Base-by-base conservation (phyloP, 2,888 invertebrate genomes). In the Platerodrilus igneus region DNA sequence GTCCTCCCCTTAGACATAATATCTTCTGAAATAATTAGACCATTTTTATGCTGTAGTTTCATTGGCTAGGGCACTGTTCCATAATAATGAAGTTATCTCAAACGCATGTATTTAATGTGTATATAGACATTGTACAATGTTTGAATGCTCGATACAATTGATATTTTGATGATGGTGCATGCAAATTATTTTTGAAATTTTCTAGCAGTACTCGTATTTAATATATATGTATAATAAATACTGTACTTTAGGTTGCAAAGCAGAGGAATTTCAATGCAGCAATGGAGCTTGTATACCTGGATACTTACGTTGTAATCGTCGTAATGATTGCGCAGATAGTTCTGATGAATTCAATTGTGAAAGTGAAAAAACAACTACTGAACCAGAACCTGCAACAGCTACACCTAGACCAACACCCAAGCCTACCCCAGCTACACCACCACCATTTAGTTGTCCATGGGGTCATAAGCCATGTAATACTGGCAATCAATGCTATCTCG, bases 181-280 rank as follows among this genome's bases (percentile, higher is more conserved):
- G 7, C 7, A 6, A 6, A 6, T 6, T 19, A 6, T 19, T 7
- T 6, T 7, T 19, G 19, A 19, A 19, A 7, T 19, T 19, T 19
- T 6, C 19, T 19, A 19, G 7, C 19, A 19, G 5, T 19, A 7
- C 7, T 19, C 7, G 19, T 18, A 17, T 50, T n/a, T n/a, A n/a
- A n/a, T n/a, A n/a, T n/a, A n/a, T n/a, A n/a, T n/a, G n/a, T n/a
- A n/a, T n/a, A n/a, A n/a, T n/a, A n/a, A n/a, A n/a, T n/a, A n/a
- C n/a, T n/a, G n/a, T n/a, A 47, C 55, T 59, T 43, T 64, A 83
- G 84, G 74, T 51, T 89, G 89, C 63, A 63, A 67, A 6, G 50
- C 64, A 2, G 73, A 77, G 53, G 74, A 86, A 59, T 88, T 81
- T 71, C 75, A 76, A 45, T 90, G 90, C 61, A 60, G 59, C 17